Conservation (phyloP, 2,888 invertebrate genomes). For the Pyralis farinalis region DNA sequence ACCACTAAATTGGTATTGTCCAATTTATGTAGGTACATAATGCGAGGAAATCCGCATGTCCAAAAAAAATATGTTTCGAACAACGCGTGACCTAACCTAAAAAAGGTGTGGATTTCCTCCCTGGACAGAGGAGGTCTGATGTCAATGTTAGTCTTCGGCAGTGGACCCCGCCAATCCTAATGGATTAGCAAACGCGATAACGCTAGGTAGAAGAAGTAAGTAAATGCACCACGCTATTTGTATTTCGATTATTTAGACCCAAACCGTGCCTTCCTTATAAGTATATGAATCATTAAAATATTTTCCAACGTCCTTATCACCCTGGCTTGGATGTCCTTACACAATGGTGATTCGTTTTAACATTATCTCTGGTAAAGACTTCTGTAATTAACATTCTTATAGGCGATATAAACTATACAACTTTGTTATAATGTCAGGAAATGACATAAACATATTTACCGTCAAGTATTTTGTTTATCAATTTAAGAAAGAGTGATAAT, state of each 20-base stretch:
- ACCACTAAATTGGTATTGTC: no score
- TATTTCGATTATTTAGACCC: background rate
- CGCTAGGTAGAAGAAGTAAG: no score
- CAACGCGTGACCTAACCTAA: no score
- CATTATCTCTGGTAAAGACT: slow-evolving; percentile 39
- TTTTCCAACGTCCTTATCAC: slow-evolving; percentile 8
- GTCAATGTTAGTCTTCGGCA: no score
- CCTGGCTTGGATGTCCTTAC: background rate
- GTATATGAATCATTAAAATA: slow-evolving; percentile 7
- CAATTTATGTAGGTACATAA: no score
- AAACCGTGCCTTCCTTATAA: background rate
- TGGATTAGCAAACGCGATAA: no score
- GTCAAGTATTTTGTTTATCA: background rate
- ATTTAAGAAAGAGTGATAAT: background rate
- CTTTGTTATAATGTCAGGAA: background rate
- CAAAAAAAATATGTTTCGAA: no score
- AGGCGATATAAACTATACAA: slow-evolving; percentile 28
- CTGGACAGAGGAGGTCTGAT: no score
- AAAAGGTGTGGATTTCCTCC: no score
- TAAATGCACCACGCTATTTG: no score
- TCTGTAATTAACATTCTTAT: slow-evolving; percentile 70
- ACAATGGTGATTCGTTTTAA: slow-evolving; percentile 10
- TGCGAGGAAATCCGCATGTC: no score
- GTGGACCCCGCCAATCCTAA: no score
- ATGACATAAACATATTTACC: background rate